Evolutionary conservation across 2,888 invertebrate species (phyloP).

Genomic region (Hybos culiciformis): DNA sequence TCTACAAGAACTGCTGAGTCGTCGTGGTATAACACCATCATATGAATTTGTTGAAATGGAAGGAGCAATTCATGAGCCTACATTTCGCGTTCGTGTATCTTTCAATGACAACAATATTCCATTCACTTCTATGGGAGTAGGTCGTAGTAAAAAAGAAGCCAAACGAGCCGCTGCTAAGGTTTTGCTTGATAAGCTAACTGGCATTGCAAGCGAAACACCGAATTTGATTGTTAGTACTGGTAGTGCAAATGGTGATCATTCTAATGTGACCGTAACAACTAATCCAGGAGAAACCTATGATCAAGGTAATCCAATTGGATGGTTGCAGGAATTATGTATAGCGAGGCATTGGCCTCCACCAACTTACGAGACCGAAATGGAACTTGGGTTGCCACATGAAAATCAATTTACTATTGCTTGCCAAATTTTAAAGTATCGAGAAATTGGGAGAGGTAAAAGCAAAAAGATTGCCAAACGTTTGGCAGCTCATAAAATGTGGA

Average conservation of each 20-base stretch:
- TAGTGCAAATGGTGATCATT: constrained; percentile 20
- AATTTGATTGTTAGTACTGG: constrained; percentile 13
- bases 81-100: constrained; percentile 88
- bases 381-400: constrained; percentile 72
- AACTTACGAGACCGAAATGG: constrained; percentile 65
- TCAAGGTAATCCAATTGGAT: constrained; percentile 88
- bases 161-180: constrained; percentile 93
- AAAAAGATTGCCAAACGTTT: constrained; percentile 95
- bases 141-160: constrained; percentile 93
- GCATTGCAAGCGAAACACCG: constrained; percentile 33
- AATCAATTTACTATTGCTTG: constrained; percentile 88
- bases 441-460: constrained; percentile 80
- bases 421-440: constrained; percentile 69
- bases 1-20: constrained; percentile 81
- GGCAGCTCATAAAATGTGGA: constrained; percentile 92
- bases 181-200: constrained; percentile 69
- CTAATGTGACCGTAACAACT: constrained; percentile 19
- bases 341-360: constrained; percentile 92
- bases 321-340: constrained; percentile 92
- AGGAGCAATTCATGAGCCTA: constrained; percentile 93
- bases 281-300: constrained; percentile 50
- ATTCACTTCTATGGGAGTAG: constrained; percentile 68
- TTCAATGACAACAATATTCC: constrained; percentile 62
- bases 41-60: constrained; percentile 93
- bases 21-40: constrained; percentile 84